Base-by-base conservation (phyloP, 1,140 invertebrate genomes). In the Drosophila pseudoobscura region DNA sequence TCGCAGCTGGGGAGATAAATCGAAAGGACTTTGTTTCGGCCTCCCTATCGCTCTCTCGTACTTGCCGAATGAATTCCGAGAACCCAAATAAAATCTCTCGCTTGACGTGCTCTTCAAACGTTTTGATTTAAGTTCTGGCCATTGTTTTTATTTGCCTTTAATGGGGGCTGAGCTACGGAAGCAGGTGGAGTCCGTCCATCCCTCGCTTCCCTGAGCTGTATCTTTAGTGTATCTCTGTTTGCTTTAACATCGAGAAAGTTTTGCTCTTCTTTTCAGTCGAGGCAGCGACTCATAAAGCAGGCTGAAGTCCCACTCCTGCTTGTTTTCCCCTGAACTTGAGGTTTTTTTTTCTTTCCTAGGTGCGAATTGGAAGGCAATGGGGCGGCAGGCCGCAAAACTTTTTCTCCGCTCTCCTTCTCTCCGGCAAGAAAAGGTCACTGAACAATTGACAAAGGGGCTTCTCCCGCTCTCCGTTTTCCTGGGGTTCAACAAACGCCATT, bases 241-340 rank as follows among this genome's bases (percentile, higher is more conserved):
- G 65, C 83, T 72, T 75, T 82, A 78, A 65, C 82, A 85, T 85
- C 78, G 83, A 68, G 71, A 87, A 85, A 82, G 54, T 79, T 84
- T 76, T 64, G 20, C 51, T 44, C 43, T 46, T 6, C 20, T 54
- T 66, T 71, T 71, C 65, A 57, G 56, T 29, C 45, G 20, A 70
- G 52, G 63, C 52, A 50, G 45, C 66, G 52, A 39, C 66, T 69
- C 66, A 70, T 69, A 70, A 70, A 70, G 58, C 61, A 65, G 76
- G 52, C 39, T 49, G 24, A 26, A 55, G 56, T 31, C 74, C 52
- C 43, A 58, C 53, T 74, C 60, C 35, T 5, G 35, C 11, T 77
- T 60, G 47, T 58, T 66, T 76, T 75, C 57, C 6, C 15, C 69
- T n/a, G 35, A 39, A 46, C 31, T 72, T 78, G 61, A 50, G 59